A percentile compares a stretch with the other conserved stretches of the same genome.
phyloP scores from a whole-genome alignment of 2,797 vertebrate genomes.

The Lepilemur ruficaudatus region DNA sequence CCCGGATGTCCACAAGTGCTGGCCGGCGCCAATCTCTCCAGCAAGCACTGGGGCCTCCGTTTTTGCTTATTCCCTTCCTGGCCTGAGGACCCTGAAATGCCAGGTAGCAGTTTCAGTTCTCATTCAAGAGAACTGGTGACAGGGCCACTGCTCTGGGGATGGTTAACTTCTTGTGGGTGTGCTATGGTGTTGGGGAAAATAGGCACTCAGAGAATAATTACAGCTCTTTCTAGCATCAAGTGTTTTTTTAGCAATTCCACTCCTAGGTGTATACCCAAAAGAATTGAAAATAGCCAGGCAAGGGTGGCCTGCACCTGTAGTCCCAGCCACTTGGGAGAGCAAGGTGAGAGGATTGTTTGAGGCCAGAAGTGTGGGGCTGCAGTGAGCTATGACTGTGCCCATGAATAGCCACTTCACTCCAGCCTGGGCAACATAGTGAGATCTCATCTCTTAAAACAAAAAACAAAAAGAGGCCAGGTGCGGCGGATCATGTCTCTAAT shows the following conservation, averaged over 20 bases:
- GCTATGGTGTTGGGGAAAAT: background rate
- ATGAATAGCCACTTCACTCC: background rate
- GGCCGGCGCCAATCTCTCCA: accelerated
- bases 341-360: background rate
- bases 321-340: background rate
- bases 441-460: background rate
- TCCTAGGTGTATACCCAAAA: background rate
- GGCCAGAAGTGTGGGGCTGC: background rate
- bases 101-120: background rate
- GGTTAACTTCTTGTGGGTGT: too few relatives aligned
- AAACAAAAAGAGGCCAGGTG: background rate
- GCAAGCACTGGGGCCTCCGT: background rate
- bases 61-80: background rate
- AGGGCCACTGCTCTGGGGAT: background rate
- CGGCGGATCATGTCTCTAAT: accelerated
- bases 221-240: background rate
- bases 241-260: background rate
- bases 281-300: background rate
- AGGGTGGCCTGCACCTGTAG: background rate
- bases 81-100: background rate
- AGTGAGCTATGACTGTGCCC: background rate
- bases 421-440: background rate
- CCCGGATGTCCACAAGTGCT: accelerated
- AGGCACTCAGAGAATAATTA: background rate
- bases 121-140: background rate